These are phyloP conservation scores for Argyrosomus regius DNA, from an alignment of 2,797 vertebrate genomes.

Conservation along the genomic window DNA sequence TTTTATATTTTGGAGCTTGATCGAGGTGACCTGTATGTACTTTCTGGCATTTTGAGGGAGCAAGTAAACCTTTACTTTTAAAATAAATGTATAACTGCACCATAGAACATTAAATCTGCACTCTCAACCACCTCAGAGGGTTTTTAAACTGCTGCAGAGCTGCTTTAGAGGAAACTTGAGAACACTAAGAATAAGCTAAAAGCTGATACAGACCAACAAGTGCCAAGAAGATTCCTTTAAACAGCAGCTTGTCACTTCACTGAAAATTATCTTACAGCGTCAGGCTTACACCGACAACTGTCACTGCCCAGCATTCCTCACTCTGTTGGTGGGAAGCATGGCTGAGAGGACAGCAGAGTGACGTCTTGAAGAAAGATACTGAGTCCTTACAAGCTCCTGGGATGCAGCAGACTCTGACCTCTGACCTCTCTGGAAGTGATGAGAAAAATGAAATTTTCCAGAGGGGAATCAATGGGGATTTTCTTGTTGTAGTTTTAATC, in stretches of 20 bases:
- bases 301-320: conserved; percentile 54
- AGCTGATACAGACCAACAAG: conserved; percentile 43
- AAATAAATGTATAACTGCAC: too few species aligned
- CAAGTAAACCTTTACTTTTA: not conserved
- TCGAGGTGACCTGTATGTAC: not conserved
- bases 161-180: conserved; percentile 46
- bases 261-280: conserved; percentile 38
- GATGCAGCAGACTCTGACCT: conserved; percentile 21
- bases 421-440: conserved; percentile 32
- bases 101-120: conserved; percentile 5
- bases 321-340: conserved; percentile 1
- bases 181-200: conserved; percentile 21
- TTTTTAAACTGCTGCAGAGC: conserved; percentile 7
- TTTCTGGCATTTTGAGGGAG: conserved; percentile 2
- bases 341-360: not conserved
- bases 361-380: conserved; percentile 6
- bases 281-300: conserved; percentile 53
- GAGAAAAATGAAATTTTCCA: conserved; percentile 26
- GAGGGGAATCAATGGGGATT: conserved; percentile 11
- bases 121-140: not conserved
- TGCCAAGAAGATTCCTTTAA: conserved; percentile 48
- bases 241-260: conserved; percentile 24
- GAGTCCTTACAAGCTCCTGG: conserved; percentile 4
- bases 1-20: not conserved
- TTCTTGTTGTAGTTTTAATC: conserved; percentile 16